These are phyloP conservation scores for Schlechtendalia chinensis DNA, from an alignment of 1,140 invertebrate genomes.

Conservation along the genomic window DNA sequence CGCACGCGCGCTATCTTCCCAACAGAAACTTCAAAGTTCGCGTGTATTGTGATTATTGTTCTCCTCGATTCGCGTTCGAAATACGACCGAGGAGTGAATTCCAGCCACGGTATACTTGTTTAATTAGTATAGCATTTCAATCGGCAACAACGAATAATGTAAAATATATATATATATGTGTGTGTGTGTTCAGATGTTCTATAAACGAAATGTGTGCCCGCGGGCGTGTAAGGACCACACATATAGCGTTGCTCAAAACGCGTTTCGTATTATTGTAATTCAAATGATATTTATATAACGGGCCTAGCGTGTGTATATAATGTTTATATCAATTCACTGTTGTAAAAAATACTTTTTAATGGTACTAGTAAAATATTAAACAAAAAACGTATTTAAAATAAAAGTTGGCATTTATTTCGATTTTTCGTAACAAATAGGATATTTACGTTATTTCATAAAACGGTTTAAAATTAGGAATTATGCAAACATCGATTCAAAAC, in stretches of 20 bases:
- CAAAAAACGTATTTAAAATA: too few species aligned
- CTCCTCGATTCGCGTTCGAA: slow-evolving; percentile 17
- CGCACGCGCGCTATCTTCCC: background rate
- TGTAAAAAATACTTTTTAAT: too few species aligned
- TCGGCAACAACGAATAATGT: background rate
- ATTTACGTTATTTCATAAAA: too few species aligned
- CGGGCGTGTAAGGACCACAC: slow-evolving; percentile 10
- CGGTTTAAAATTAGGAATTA: background rate
- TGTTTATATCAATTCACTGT: too few species aligned
- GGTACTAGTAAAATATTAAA: too few species aligned
- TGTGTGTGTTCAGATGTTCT: background rate
- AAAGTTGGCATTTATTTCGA: too few species aligned
- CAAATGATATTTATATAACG: slow-evolving; percentile 1
- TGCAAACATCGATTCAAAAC: too few species aligned
- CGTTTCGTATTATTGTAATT: background rate
- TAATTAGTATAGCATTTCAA: slow-evolving; percentile 1
- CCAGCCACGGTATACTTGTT: background rate
- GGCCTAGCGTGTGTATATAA: background rate
- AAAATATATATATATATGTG: background rate
- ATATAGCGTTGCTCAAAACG: background rate
- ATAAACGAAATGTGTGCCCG: slow-evolving; percentile 10
- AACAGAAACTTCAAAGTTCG: slow-evolving; percentile 11
- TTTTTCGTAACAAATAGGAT: too few species aligned
- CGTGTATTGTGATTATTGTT: background rate
- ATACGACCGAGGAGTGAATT: background rate